A percentile compares a stretch with the other conserved stretches of the same genome.
Conservation (phyloP, 2,113 vertebrate genomes). For the Aix galericulata region DNA sequence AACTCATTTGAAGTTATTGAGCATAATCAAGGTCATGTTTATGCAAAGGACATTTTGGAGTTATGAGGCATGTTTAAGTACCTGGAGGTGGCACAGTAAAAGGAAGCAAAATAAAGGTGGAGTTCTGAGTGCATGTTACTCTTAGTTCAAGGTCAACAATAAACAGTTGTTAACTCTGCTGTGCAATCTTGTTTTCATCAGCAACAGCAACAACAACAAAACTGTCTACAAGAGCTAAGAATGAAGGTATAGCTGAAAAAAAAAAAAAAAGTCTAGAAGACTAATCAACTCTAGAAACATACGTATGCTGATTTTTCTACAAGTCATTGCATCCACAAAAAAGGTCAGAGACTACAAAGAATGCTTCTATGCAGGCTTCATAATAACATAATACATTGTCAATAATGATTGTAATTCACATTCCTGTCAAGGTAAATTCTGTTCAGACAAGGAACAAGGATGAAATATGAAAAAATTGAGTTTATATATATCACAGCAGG, state of each 20-base stretch:
- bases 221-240: neutral
- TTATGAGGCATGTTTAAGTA: neutral
- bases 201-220: neutral
- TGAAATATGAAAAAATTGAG: neutral
- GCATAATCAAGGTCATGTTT: neutral
- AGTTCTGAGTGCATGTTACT: neutral
- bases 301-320: neutral
- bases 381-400: neutral
- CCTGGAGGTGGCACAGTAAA: neutral
- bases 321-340: neutral
- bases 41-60: neutral
- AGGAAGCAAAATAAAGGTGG: neutral
- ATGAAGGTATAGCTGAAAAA: neutral
- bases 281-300: neutral
- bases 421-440: neutral
- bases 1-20: neutral
- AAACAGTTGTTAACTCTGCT: neutral
- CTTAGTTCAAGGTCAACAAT: neutral
- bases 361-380: neutral
- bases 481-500: neutral
- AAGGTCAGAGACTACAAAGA: neutral
- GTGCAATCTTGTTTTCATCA: too few relatives aligned
- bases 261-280: neutral
- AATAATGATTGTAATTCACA: neutral
- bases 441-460: neutral